Evolutionary conservation across 2,797 vertebrate species (phyloP).

Genomic region (Triplophysa bombifrons): DNA sequence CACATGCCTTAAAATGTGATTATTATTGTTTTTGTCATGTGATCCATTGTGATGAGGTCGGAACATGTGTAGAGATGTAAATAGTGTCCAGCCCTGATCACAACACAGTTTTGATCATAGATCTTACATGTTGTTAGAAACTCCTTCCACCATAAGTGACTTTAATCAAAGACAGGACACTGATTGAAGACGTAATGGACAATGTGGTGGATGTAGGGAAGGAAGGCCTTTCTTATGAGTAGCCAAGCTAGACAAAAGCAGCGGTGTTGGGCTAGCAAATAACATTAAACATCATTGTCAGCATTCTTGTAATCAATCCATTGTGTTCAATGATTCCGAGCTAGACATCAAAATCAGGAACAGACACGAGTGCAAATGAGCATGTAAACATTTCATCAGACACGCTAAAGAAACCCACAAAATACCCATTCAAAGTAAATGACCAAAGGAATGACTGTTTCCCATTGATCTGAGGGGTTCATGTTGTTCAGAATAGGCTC

Average conservation of each 20-base stretch:
- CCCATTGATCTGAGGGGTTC: slow-evolving; percentile 44
- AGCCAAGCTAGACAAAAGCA: slow-evolving; percentile 32
- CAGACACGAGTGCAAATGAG: slow-evolving; percentile 47
- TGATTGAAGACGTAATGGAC: neutral
- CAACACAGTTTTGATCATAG: neutral
- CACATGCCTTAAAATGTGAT: slow-evolving; percentile 13
- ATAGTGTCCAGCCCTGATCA: neutral
- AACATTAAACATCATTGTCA: slow-evolving; percentile 50
- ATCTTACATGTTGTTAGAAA: neutral
- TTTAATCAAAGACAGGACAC: neutral
- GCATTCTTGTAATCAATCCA: slow-evolving; percentile 49
- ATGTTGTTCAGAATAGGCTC: slow-evolving; percentile 46
- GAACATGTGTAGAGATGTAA: slow-evolving; percentile 4
- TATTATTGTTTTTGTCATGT: slow-evolving; percentile 1
- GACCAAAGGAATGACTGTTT: slow-evolving; percentile 48
- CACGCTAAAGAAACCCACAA: slow-evolving; percentile 45
- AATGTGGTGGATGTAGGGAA: neutral
- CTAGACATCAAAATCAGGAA: slow-evolving; percentile 50
- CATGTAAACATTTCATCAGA: slow-evolving; percentile 45
- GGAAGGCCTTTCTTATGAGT: neutral
- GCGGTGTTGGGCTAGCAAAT: slow-evolving; percentile 29
- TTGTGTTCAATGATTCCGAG: slow-evolving; percentile 51
- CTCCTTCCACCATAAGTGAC: neutral
- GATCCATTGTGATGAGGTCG: neutral
- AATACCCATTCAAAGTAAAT: slow-evolving; percentile 51